Evolutionary conservation across 2,113 vertebrate species (phyloP).

Genomic region (Platichthys stellatus): DNA sequence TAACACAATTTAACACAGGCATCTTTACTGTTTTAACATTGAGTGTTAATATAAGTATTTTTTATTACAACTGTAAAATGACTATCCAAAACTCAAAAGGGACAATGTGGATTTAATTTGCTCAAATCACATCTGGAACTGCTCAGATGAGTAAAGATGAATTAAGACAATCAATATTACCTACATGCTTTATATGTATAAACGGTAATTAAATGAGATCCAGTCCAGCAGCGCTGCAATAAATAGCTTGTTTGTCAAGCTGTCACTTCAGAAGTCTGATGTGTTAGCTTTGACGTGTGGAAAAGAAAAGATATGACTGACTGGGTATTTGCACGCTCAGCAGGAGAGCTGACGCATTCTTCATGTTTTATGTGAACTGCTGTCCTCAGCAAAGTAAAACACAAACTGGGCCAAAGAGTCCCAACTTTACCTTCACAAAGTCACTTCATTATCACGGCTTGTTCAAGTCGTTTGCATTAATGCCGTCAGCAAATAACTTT

Average conservation of each 20-base stretch:
- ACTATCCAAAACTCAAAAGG: not conserved
- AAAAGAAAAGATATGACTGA: too few species aligned
- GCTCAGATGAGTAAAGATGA: not conserved
- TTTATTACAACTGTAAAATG: not conserved
- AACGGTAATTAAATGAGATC: not conserved
- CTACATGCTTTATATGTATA: not conserved
- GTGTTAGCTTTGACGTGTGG: too few species aligned
- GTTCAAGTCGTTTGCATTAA: slow-evolving; percentile 12
- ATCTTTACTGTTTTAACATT: not conserved
- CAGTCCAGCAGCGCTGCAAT: too few species aligned
- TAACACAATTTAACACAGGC: not conserved
- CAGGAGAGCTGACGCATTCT: too few species aligned
- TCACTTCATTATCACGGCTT: not conserved
- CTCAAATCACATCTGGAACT: not conserved
- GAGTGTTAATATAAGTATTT: not conserved
- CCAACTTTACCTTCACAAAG: not conserved
- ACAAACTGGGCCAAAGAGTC: not conserved
- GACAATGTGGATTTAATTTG: not conserved
- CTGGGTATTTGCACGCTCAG: too few species aligned
- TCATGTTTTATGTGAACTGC: slow-evolving; percentile 2
- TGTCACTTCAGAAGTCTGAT: too few species aligned
- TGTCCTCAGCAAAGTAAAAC: not conserved
- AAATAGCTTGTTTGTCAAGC: too few species aligned
- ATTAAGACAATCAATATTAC: not conserved
- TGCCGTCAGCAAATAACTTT: slow-evolving; percentile 1